phyloP scores from a whole-genome alignment of 2,797 vertebrate genomes.

The Allobates femoralis region DNA sequence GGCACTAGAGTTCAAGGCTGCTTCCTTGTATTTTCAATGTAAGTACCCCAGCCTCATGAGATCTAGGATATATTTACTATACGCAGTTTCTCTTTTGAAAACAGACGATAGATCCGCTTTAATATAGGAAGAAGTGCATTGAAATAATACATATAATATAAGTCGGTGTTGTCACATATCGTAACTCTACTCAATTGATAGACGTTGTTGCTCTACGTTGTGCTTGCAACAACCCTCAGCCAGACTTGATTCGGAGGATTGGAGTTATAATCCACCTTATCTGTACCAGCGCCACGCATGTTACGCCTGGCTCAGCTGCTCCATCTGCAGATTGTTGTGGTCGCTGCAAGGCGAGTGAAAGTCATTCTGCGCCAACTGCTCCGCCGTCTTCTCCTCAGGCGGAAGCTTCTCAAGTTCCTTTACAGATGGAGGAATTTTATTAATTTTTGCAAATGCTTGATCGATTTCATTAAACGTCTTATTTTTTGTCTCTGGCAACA shows the following conservation, averaged over 20 bases:
- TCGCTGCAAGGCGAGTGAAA: constrained; percentile 47
- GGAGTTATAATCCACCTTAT: not conserved
- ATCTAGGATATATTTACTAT: no score
- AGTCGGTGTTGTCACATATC: not conserved
- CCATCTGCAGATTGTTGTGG: constrained; percentile 51
- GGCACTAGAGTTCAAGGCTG: no score
- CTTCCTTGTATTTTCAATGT: no score
- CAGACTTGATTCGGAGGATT: not conserved
- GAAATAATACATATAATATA: not conserved
- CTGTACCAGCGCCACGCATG: no score
- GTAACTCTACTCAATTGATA: not conserved
- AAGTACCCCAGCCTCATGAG: no score
- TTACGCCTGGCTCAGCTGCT: not conserved
- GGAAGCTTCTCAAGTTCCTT: constrained; percentile 71
- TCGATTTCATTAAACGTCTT: constrained; percentile 92
- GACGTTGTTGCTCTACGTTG: not conserved
- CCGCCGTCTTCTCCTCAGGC: not conserved
- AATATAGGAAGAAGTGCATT: not conserved
- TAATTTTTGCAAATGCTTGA: constrained; percentile 88
- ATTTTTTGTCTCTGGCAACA: constrained; percentile 96
- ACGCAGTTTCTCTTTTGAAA: no score
- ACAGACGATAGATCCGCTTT: no score
- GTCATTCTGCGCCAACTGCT: constrained; percentile 63
- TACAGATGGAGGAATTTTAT: constrained; percentile 74
- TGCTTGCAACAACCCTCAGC: not conserved